These are phyloP conservation scores for Unio pictorum DNA, from an alignment of 2,888 invertebrate genomes.

Conservation along the genomic window DNA sequence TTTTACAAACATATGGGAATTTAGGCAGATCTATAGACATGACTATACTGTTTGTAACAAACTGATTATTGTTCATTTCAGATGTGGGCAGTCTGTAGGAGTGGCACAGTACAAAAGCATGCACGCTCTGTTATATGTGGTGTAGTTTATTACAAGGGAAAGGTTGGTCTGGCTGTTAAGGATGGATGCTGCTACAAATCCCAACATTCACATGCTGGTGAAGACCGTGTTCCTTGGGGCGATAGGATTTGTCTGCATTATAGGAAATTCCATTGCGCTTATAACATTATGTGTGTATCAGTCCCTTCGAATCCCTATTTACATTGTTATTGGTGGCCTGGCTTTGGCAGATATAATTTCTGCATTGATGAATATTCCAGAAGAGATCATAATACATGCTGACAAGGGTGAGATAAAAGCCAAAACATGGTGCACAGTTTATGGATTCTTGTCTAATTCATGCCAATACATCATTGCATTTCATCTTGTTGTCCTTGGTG, in stretches of 20 bases:
- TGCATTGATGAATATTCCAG: conserved; percentile 47
- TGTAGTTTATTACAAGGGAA: no score
- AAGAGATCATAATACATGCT: conserved; percentile 46
- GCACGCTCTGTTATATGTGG: no score
- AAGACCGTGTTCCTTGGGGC: conserved; percentile 51
- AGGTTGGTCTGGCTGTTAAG: not conserved
- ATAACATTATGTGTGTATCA: conserved; percentile 40
- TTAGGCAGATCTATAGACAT: no score
- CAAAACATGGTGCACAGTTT: conserved; percentile 52
- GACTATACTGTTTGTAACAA: no score
- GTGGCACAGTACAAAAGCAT: no score
- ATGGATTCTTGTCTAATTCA: conserved; percentile 35
- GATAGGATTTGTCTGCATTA: conserved; percentile 53
- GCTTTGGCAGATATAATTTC: conserved; percentile 52
- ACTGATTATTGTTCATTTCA: no score
- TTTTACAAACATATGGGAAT: no score
- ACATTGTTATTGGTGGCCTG: conserved; percentile 53
- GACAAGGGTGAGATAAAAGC: conserved; percentile 32
- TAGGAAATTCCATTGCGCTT: conserved; percentile 56
- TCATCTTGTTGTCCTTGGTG: conserved; percentile 56
- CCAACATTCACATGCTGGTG: conserved; percentile 39
- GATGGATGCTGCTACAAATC: conserved; percentile 16
- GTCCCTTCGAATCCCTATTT: conserved; percentile 49
- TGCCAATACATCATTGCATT: conserved; percentile 50
- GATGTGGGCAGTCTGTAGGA: no score